These are phyloP conservation scores for Ceratitis capitata DNA, from an alignment of 1,140 invertebrate species.

Conservation along the genomic window DNA sequence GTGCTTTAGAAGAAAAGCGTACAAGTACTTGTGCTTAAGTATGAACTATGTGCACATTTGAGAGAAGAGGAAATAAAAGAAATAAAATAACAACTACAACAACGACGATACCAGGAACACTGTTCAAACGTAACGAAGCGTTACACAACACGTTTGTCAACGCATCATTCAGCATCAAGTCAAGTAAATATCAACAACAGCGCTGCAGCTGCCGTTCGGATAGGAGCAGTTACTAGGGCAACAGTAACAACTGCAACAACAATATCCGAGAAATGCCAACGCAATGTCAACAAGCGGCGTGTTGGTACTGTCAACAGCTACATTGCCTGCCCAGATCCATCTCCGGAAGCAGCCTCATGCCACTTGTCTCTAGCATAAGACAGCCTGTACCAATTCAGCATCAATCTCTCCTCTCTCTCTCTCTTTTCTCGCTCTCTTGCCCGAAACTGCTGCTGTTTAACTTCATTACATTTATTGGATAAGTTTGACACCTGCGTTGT, in stretches of 20 bases:
- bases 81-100: not conserved
- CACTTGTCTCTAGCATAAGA: not conserved
- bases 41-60: not conserved
- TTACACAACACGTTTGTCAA: constrained; percentile 1
- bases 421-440: too few relatives aligned
- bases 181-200: constrained; percentile 16
- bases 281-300: constrained; percentile 12
- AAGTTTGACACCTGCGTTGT: constrained; percentile 37
- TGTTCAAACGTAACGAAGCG: not conserved
- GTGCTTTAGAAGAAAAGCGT: too few relatives aligned
- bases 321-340: not conserved
- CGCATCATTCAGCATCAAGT: constrained; percentile 22
- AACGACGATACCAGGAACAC: not conserved
- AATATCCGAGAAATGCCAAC: not conserved
- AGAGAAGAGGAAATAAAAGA: not conserved
- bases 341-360: not conserved
- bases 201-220: not conserved
- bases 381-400: not conserved
- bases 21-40: not conserved
- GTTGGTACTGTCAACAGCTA: constrained; percentile 8
- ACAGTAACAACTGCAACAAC: not conserved
- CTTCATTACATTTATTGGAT: constrained; percentile 40
- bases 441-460: not conserved
- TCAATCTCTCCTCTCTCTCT: not conserved
- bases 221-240: not conserved